Conservation (phyloP, 2,797 vertebrate species). For the Tragopan temminckii region DNA sequence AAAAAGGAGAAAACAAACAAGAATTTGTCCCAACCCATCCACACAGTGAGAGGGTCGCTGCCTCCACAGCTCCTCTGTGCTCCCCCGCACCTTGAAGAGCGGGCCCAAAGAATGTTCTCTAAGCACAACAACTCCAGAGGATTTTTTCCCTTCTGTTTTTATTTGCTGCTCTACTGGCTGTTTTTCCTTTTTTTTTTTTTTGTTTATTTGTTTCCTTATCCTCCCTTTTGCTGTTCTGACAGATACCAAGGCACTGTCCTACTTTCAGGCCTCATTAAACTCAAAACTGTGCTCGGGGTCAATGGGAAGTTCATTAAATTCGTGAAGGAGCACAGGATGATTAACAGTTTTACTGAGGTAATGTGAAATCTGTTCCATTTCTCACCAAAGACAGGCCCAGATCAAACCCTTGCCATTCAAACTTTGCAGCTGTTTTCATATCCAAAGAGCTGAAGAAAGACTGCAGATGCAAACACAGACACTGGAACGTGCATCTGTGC, state of each 20-base stretch:
- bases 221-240: background rate
- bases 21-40: background rate
- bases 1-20: background rate
- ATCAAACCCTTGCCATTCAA: background rate
- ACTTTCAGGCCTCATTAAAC: conserved; percentile 25
- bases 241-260: background rate
- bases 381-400: background rate
- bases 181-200: background rate
- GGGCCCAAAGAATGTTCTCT: background rate
- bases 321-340: background rate
- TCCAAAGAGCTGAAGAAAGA: background rate
- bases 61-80: background rate
- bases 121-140: background rate
- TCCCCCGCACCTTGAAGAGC: background rate
- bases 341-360: background rate
- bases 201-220: background rate
- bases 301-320: conserved; percentile 15
- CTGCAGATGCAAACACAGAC: background rate
- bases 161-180: background rate
- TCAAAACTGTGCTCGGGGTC: conserved; percentile 11
- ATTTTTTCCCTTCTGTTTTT: background rate
- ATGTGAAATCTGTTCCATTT: background rate
- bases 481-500: fast-evolving
- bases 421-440: background rate
- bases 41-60: background rate